These are phyloP conservation scores for Helicolenus hilgendorfi DNA, from an alignment of 2,797 vertebrate species.

Conservation along the genomic window DNA sequence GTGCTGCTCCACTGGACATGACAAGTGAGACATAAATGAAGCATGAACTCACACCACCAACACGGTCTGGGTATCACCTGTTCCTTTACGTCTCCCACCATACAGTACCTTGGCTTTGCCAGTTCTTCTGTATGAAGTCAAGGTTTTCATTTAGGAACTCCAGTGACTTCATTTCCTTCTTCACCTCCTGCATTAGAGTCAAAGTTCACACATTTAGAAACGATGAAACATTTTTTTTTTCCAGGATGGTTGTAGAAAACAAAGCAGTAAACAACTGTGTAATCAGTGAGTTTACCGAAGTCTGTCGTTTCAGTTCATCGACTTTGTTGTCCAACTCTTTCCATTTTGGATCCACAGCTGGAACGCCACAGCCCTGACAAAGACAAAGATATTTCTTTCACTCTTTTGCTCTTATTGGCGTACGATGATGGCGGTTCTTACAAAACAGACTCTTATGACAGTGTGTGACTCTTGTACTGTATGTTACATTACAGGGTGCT, in stretches of 20 bases:
- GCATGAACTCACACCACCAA: background rate
- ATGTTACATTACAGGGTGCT: background rate
- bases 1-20: constrained; percentile 47
- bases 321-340: constrained; percentile 46
- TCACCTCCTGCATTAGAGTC: constrained; percentile 47
- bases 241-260: background rate
- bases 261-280: background rate
- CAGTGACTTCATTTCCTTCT: constrained; percentile 51
- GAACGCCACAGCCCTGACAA: constrained; percentile 3
- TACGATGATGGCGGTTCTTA: background rate
- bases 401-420: background rate
- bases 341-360: constrained; percentile 5
- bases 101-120: constrained; percentile 42
- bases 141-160: constrained; percentile 47
- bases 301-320: constrained; percentile 23
- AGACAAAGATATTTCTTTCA: background rate
- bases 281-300: constrained; percentile 44
- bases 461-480: background rate
- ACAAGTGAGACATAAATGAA: background rate
- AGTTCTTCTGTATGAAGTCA: constrained; percentile 37
- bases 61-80: no score
- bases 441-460: background rate
- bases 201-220: background rate
- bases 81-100: background rate
- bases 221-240: background rate